Percentiles rank a stretch among this genome's conserved stretches.
Evolutionary conservation across 2,113 vertebrate genomes (phyloP).

Genomic region (Heterocephalus glaber): DNA sequence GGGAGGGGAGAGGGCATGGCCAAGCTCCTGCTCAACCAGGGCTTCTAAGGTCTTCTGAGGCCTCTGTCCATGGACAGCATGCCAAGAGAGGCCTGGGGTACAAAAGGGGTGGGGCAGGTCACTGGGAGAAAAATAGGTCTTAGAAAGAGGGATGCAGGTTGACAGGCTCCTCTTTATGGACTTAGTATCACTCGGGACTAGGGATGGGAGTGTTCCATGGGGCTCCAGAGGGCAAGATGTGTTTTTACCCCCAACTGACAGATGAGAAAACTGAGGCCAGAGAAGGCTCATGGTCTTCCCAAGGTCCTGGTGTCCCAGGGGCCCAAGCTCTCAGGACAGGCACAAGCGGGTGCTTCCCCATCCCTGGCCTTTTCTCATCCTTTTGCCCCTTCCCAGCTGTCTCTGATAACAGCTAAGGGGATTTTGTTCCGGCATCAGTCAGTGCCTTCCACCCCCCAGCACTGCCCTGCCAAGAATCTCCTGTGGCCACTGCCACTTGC

Average conservation of each 20-base stretch:
- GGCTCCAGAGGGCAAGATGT: neutral
- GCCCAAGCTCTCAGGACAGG: neutral
- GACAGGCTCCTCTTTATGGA: too few species aligned
- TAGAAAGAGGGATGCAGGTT: neutral
- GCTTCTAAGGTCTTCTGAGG: neutral
- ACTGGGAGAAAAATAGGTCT: neutral
- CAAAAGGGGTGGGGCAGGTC: neutral
- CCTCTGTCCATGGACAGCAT: neutral
- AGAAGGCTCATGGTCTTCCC: rapidly evolving
- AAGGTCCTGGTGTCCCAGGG: neutral
- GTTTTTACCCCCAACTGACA: neutral
- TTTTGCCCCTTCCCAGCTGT: neutral
- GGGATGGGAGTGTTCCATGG: rapidly evolving
- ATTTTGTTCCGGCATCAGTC: rapidly evolving
- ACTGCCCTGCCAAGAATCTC: neutral
- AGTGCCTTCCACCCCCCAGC: neutral
- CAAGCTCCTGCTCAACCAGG: neutral
- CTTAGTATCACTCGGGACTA: rapidly evolving
- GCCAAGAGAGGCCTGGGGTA: neutral
- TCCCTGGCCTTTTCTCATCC: neutral
- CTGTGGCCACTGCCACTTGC: too few species aligned
- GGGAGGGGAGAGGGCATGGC: neutral
- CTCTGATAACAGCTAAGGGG: neutral
- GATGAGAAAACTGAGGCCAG: too few species aligned
- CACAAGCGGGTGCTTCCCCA: neutral